Evolutionary conservation across 2,888 invertebrate genomes (phyloP).

Genomic region (Anoncus sp.): DNA sequence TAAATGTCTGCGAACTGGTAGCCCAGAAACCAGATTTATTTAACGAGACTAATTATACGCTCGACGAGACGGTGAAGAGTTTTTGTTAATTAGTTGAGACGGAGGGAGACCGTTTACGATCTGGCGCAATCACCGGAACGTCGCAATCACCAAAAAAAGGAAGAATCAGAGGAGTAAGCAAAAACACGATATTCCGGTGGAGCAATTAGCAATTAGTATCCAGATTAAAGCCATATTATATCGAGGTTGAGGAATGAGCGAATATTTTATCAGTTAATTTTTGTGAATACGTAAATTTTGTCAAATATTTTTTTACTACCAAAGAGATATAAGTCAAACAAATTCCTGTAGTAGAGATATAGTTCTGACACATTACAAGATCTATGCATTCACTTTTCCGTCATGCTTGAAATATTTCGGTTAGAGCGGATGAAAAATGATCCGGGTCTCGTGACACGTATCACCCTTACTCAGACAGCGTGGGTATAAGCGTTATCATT

Average conservation of each 20-base stretch:
- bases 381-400: constrained; percentile 1
- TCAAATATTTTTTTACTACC: background rate
- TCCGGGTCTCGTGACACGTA: background rate
- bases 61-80: background rate
- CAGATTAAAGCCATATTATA: constrained; percentile 11
- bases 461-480: background rate
- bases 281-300: background rate
- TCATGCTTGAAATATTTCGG: constrained; percentile 3
- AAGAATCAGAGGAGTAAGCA: background rate
- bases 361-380: background rate
- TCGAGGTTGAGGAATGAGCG: background rate
- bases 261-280: background rate
- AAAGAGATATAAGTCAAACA: background rate
- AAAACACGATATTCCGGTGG: background rate
- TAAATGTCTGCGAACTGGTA: constrained; percentile 9
- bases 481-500: constrained; percentile 13
- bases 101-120: background rate
- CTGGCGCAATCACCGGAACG: background rate
- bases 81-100: constrained; percentile 24
- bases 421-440: constrained; percentile 2
- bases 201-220: constrained; percentile 24
- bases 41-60: constrained; percentile 31
- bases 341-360: background rate
- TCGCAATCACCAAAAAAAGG: background rate
- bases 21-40: constrained; percentile 10